Conservation (phyloP, 1,140 invertebrate genomes). For the Drosophila nasuta region DNA sequence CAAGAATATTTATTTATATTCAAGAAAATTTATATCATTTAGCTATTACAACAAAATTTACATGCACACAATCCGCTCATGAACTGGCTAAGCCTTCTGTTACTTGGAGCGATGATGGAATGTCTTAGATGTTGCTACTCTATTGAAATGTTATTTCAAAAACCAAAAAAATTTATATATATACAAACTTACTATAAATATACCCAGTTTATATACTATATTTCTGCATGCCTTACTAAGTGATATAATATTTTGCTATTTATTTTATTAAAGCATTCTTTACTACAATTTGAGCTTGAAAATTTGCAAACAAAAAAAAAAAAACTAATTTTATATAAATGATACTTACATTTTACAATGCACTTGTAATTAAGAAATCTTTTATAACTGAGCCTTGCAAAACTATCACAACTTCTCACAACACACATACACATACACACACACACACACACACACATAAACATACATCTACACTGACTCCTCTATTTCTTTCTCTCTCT, state of each 20-base stretch:
- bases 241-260: slow-evolving; percentile 50
- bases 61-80: slow-evolving; percentile 1
- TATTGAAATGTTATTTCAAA: slow-evolving; percentile 2
- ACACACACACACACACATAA: background rate
- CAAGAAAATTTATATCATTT: no score
- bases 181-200: slow-evolving; percentile 12
- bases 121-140: slow-evolving; percentile 6
- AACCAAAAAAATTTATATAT: background rate
- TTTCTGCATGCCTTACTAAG: slow-evolving; percentile 50
- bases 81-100: background rate
- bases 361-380: slow-evolving; percentile 5
- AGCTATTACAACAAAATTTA: no score
- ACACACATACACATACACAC: background rate
- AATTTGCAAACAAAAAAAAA: slow-evolving; percentile 2
- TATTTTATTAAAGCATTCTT: slow-evolving; percentile 43
- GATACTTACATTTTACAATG: slow-evolving; percentile 20
- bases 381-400: no score
- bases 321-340: slow-evolving; percentile 35
- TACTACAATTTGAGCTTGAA: slow-evolving; percentile 48
- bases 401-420: no score
- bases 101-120: slow-evolving; percentile 8
- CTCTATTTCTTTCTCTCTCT: background rate
- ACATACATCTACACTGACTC: background rate
- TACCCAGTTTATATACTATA: slow-evolving; percentile 16
- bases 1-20: no score